phyloP scores from a whole-genome alignment of 2,113 vertebrate genomes.

The Romanogobio albipinnatus region DNA sequence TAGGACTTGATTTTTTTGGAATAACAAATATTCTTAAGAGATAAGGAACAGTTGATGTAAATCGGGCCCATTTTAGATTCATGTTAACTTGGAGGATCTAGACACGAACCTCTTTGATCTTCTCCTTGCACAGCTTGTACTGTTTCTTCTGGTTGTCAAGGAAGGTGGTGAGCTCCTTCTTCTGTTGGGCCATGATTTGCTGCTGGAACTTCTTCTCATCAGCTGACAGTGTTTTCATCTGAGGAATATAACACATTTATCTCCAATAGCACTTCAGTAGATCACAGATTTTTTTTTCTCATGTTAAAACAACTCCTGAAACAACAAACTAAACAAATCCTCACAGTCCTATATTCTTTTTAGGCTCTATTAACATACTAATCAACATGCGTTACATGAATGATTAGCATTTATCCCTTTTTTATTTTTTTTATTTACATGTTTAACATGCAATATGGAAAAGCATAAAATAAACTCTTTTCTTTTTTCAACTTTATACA shows the following conservation, averaged over 20 bases:
- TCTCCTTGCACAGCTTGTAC: conserved; percentile 99
- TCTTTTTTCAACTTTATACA: background rate
- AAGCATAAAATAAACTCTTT: background rate
- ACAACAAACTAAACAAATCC: background rate
- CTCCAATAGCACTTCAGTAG: background rate
- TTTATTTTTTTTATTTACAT: conserved; percentile 41
- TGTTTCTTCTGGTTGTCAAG: conserved; percentile 99
- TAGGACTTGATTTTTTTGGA: no score
- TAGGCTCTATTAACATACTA: conserved; percentile 35
- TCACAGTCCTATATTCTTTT: background rate
- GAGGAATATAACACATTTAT: conserved; percentile 25
- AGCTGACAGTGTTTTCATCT: conserved; percentile 91
- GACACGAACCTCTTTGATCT: conserved; percentile 94
- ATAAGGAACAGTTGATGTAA: background rate
- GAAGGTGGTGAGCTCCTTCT: conserved; percentile 98
- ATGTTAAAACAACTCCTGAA: background rate
- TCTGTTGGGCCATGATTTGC: conserved; percentile 97
- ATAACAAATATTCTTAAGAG: no score
- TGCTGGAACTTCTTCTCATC: conserved; percentile 99
- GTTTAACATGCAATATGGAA: conserved; percentile 32
- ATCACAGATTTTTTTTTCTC: background rate
- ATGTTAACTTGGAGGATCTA: background rate
- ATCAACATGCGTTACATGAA: conserved; percentile 39
- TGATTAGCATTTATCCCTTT: conserved; percentile 24
- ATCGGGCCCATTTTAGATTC: background rate